Evolutionary conservation across 2,888 invertebrate genomes (phyloP), one percentile per base, ranked within the genome.

Genomic region (Synergus japonicus): DNA sequence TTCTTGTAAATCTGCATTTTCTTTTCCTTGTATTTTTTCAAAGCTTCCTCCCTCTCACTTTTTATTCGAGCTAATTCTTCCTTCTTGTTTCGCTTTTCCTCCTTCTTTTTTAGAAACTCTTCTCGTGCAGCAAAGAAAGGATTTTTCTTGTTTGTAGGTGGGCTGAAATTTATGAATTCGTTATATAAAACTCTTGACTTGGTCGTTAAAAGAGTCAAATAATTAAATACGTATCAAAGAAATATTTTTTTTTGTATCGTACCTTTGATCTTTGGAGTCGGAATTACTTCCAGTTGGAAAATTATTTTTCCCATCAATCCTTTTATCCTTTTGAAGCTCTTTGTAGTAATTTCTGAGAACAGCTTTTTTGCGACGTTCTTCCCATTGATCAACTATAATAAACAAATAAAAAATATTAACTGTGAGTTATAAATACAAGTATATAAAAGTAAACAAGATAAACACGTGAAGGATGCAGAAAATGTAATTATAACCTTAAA

Each of bases 1-100:
- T 95, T 95, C 92, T 96, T 96, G 82, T 94, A 95, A 80, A 94
- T 95, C 76, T 95, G 95, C 69, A 94, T 93, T 86, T 96, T 96
- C 86, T 95, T 95, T 88, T 95, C 94, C 86, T 95, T 95, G 87
- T 96, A 96, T 83, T 94, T 94, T 84, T 94, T 93, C 60, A 96
- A 87, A 13, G 96, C 96, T 88, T 94, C 93, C 78, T 94, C 93
- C 84, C 93, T 94, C 87, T 96, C 95, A 66, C 93, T 92, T 87
- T 94, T 94, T 37, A 90, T 92, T 85, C 92, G 93, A 37, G 92
- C 87, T 1, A 90, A 88, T 82, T 94, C 94, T 83, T 94, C 93
- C 79, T 92, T 93, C 81, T 92, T 93, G 41, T 92, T 92, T 77
- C 92, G 85, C 85, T 95, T 95, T 64, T 95, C 94, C 79, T 94